Conservation (phyloP, 2,113 vertebrate species). For the Rostratula benghalensis region DNA sequence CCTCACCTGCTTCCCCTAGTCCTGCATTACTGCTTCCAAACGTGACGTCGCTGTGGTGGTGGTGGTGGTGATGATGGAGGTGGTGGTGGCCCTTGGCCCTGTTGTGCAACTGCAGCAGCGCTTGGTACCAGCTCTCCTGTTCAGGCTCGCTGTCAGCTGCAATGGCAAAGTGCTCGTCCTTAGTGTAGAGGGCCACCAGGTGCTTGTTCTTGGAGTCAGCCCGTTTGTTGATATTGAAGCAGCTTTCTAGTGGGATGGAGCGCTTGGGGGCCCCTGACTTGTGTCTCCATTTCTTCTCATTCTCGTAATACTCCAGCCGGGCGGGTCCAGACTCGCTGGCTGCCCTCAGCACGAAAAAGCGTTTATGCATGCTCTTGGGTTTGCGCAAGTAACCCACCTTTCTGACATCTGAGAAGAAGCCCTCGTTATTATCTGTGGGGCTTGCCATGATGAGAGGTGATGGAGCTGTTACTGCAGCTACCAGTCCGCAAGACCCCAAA, state of each 20-base stretch:
- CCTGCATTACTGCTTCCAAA: conserved; percentile 59
- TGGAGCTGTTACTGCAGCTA: background rate
- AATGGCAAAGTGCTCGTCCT: conserved; percentile 89
- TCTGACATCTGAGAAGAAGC: conserved; percentile 88
- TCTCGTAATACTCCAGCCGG: conserved; percentile 91
- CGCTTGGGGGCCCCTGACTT: conserved; percentile 89
- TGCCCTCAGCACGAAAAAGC: conserved; percentile 89
- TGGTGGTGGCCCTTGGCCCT: conserved; percentile 82
- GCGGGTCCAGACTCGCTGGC: conserved; percentile 86
- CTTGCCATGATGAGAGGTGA: conserved; percentile 76
- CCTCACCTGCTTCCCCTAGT: conserved; percentile 74
- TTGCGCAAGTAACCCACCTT: conserved; percentile 94
- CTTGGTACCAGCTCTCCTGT: conserved; percentile 89
- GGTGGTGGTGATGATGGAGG: conserved; percentile 67
- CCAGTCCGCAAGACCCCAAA: background rate
- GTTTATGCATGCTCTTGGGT: conserved; percentile 93
- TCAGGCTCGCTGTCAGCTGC: conserved; percentile 87
- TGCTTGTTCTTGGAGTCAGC: conserved; percentile 92
- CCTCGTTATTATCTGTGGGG: conserved; percentile 78
- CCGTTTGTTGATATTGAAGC: conserved; percentile 92
- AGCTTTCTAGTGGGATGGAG: conserved; percentile 87
- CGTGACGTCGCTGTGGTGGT: conserved; percentile 66
- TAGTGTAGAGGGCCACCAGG: conserved; percentile 89
- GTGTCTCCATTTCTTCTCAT: conserved; percentile 92
- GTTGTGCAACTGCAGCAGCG: conserved; percentile 86